Percentiles rank a stretch among this genome's conserved stretches.
Evolutionary conservation across 2,888 invertebrate genomes (phyloP).

Genomic region (Hetaerina titia): DNA sequence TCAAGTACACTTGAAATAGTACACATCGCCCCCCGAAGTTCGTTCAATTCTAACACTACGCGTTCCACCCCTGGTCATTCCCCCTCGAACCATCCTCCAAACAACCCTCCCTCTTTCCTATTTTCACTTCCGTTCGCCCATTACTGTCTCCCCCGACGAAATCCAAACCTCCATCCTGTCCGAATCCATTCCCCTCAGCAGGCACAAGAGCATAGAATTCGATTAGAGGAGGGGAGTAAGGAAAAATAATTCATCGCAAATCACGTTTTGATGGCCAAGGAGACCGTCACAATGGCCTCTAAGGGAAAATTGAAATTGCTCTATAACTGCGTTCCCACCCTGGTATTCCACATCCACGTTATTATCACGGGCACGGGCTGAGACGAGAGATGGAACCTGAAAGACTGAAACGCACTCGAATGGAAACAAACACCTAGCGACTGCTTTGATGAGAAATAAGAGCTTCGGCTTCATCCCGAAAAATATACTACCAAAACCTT

Average conservation of each 20-base stretch:
- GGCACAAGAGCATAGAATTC: slow-evolving; percentile 40
- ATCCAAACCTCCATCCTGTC: neutral
- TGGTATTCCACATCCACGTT: neutral
- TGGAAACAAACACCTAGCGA: too few species aligned
- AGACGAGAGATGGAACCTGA: neutral
- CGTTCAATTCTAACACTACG: neutral
- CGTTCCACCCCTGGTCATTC: neutral
- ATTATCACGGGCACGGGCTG: neutral
- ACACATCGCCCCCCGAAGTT: neutral
- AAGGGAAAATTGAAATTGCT: slow-evolving; percentile 9
- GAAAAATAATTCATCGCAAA: slow-evolving; percentile 45
- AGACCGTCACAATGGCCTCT: slow-evolving; percentile 16
- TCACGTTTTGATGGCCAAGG: slow-evolving; percentile 35
- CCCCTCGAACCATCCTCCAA: neutral
- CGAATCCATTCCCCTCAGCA: neutral
- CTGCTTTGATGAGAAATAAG: too few species aligned
- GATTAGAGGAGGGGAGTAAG: slow-evolving; percentile 44
- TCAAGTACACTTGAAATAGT: too few species aligned
- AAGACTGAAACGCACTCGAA: too few species aligned
- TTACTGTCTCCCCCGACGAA: neutral
- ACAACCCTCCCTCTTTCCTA: neutral
- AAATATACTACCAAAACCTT: too few species aligned
- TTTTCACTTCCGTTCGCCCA: neutral
- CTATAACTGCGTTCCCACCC: neutral
- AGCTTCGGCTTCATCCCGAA: too few species aligned